A percentile compares a stretch with the other conserved stretches of the same genome.
Evolutionary conservation across 2,888 invertebrate species (phyloP).

Genomic region (Odontocerum albicorne): DNA sequence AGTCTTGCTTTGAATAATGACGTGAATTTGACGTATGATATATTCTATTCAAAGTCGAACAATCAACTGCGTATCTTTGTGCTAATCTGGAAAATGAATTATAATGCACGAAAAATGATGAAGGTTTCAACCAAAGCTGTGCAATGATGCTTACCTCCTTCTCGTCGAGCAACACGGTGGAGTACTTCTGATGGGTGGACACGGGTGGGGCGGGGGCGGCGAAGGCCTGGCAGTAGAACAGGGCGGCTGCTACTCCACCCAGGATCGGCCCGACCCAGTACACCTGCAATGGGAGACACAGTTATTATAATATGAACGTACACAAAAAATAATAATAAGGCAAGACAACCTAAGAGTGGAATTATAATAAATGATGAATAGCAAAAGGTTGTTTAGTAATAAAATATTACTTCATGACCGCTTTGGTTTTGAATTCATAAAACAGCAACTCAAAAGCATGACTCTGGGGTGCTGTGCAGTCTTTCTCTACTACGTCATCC

Average conservation of each 20-base stretch:
- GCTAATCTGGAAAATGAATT: too few species aligned
- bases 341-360: too few species aligned
- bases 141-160: conserved; percentile 70
- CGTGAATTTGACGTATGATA: too few species aligned
- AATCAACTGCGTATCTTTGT: too few species aligned
- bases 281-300: conserved; percentile 57
- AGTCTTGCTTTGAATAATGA: too few species aligned
- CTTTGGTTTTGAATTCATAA: too few species aligned
- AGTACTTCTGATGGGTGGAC: conserved; percentile 55
- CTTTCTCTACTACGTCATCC: too few species aligned
- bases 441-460: too few species aligned
- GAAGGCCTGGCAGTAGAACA: conserved; percentile 72
- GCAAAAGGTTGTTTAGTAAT: not conserved
- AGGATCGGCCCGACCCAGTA: conserved; percentile 89
- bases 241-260: conserved; percentile 76
- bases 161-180: conserved; percentile 61
- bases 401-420: not conserved
- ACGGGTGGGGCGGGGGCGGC: conserved; percentile 51
- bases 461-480: too few species aligned
- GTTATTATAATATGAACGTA: not conserved
- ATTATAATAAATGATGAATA: not conserved
- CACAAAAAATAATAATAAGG: not conserved
- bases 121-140: too few species aligned
- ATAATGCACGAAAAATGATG: too few species aligned
- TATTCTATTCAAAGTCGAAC: too few species aligned